phyloP scores from a whole-genome alignment of 2,797 vertebrate species.

The Acrossocheilus fasciatus region DNA sequence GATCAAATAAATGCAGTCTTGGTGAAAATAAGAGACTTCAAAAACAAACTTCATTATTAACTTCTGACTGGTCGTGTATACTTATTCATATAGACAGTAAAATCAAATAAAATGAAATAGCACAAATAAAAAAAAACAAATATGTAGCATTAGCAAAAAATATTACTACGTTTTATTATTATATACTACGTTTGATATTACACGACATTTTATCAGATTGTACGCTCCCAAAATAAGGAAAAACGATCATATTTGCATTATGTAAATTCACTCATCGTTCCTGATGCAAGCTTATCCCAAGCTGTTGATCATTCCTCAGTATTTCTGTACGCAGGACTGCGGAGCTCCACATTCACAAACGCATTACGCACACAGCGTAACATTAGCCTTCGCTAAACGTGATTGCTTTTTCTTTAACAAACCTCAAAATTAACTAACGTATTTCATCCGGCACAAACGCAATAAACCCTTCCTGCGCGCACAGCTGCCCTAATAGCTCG shows the following conservation, averaged over 20 bases:
- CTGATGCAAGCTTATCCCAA: neutral
- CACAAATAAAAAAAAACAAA: neutral
- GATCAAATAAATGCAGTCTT: neutral
- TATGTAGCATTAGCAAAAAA: neutral
- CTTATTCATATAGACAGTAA: neutral
- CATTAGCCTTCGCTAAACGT: neutral
- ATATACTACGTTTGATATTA: neutral
- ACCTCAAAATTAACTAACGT: neutral
- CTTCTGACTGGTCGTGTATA: neutral
- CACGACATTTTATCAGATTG: neutral
- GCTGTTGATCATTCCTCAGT: neutral
- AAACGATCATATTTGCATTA: neutral
- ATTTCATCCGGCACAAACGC: neutral
- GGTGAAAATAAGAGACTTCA: neutral
- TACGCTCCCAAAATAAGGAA: too few species aligned
- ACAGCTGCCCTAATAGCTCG: neutral
- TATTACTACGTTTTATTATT: too few species aligned
- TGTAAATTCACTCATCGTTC: neutral
- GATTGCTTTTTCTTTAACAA: neutral
- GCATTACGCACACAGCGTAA: neutral
- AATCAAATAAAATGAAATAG: neutral
- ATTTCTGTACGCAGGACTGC: neutral
- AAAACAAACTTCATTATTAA: neutral
- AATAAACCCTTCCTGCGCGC: neutral
- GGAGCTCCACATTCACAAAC: neutral